Conservation (phyloP, 1,140 invertebrate species). For the Diorhabda sublineata region DNA sequence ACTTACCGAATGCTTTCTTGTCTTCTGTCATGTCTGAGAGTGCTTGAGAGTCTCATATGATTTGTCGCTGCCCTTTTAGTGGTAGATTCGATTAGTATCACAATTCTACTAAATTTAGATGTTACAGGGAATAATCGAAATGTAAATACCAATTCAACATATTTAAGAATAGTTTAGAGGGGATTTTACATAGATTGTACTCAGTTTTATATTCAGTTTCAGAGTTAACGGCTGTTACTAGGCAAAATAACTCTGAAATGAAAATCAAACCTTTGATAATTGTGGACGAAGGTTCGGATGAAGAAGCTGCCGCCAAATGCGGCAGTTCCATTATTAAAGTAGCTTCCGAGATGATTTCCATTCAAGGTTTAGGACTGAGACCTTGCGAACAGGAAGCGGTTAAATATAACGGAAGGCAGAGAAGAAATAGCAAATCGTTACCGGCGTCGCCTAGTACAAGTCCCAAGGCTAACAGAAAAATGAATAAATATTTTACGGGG, state of each 20-base stretch:
- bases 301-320: conserved; percentile 56
- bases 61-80: too few species aligned
- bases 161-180: too few species aligned
- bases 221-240: conserved; percentile 13
- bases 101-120: too few species aligned
- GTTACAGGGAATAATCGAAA: too few species aligned
- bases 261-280: conserved; percentile 58
- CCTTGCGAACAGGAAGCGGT: conserved; percentile 22
- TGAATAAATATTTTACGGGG: conserved; percentile 54
- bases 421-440: conserved; percentile 64
- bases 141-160: too few species aligned
- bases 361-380: neutral
- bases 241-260: conserved; percentile 17
- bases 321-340: conserved; percentile 68
- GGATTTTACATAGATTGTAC: neutral
- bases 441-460: conserved; percentile 61
- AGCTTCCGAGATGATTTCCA: conserved; percentile 65
- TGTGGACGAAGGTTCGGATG: conserved; percentile 67
- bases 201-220: neutral
- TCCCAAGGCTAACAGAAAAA: conserved; percentile 54
- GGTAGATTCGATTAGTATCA: too few species aligned
- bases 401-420: conserved; percentile 44
- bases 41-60: too few species aligned
- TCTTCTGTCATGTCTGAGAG: too few species aligned
- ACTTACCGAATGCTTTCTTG: too few species aligned